Evolutionary conservation across 1,140 invertebrate genomes (phyloP).

Genomic region (Musca vetustissima): DNA sequence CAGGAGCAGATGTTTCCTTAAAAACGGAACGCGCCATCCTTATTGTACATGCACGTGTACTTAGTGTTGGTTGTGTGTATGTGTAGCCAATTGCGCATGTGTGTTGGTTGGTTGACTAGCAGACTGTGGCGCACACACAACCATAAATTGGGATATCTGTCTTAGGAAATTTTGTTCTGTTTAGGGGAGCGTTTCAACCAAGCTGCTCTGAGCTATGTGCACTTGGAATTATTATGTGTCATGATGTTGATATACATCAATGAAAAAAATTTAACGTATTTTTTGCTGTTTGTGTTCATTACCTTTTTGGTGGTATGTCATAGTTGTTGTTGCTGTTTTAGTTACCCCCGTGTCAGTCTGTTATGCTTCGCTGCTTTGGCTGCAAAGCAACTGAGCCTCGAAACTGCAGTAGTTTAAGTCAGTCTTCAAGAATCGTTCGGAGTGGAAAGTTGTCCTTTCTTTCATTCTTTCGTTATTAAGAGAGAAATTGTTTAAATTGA

Average conservation of each 20-base stretch:
- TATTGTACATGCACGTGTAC: background rate
- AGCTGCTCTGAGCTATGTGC: background rate
- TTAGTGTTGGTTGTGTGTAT: background rate
- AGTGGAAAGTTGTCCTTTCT: background rate
- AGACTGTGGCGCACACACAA: too few species aligned
- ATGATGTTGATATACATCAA: background rate
- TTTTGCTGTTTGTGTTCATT: background rate
- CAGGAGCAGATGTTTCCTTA: conserved; percentile 51
- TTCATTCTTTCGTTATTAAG: background rate
- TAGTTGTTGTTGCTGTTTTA: conserved; percentile 12
- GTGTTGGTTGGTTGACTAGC: too few species aligned
- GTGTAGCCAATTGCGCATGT: background rate
- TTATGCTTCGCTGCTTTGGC: background rate
- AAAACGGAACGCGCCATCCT: conserved; percentile 49
- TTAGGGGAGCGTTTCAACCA: too few species aligned
- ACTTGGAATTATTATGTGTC: too few species aligned
- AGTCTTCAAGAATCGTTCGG: conserved; percentile 14
- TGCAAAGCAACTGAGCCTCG: background rate
- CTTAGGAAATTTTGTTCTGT: too few species aligned
- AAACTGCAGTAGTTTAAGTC: background rate
- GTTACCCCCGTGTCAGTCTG: background rate
- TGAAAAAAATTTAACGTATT: conserved; percentile 12
- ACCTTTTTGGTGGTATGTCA: background rate
- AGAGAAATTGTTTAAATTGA: too few species aligned
- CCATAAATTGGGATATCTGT: too few species aligned